phyloP scores from a whole-genome alignment of 2,113 vertebrate species.

The Myrmecobius fasciatus region DNA sequence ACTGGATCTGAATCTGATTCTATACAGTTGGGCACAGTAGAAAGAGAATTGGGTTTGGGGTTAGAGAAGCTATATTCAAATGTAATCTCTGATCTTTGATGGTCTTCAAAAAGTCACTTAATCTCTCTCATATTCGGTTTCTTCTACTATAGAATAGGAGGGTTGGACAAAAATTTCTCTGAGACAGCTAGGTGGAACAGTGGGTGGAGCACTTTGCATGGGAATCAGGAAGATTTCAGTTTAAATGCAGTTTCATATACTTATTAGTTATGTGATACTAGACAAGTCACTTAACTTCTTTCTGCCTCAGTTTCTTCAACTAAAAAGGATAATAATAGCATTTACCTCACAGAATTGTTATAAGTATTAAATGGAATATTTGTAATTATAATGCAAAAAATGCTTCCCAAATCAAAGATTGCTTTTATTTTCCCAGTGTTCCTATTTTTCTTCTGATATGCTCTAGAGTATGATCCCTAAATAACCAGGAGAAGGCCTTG shows the following conservation, averaged over 20 bases:
- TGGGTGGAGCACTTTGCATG: background rate
- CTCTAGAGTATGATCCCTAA: background rate
- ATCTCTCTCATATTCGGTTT: too few species aligned
- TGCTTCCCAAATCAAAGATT: background rate
- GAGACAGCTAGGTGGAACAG: background rate
- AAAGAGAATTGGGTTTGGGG: too few species aligned
- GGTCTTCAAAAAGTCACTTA: too few species aligned
- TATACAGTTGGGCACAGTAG: too few species aligned
- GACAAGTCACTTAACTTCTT: background rate
- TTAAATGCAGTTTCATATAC: background rate
- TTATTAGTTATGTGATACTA: background rate
- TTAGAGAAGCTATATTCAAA: too few species aligned
- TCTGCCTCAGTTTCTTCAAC: background rate
- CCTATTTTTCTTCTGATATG: background rate
- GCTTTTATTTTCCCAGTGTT: background rate
- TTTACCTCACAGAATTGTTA: background rate
- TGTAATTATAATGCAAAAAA: background rate
- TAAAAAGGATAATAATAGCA: background rate
- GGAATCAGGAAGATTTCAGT: background rate
- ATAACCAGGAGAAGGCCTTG: background rate
- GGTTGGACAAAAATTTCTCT: background rate
- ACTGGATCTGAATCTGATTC: too few species aligned
- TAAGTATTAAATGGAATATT: background rate
- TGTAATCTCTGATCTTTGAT: too few species aligned
- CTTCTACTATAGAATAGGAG: too few species aligned